These are phyloP conservation scores for Lamprotornis superbus DNA, from an alignment of 2,113 vertebrate genomes.

Conservation along the genomic window DNA sequence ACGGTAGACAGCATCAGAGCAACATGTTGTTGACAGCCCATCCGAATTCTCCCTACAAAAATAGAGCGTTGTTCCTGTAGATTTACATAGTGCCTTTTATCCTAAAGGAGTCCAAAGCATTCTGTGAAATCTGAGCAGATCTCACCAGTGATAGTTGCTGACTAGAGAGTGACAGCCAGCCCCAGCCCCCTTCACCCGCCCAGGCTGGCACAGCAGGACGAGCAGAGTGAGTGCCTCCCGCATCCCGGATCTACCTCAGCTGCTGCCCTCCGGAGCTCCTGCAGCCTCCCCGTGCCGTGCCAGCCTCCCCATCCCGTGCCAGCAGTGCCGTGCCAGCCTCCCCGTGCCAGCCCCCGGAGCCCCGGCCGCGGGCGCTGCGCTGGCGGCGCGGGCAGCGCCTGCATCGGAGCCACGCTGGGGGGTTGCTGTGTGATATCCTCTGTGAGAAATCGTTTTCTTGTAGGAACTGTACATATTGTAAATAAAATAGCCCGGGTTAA, in stretches of 20 bases:
- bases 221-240: neutral
- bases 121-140: neutral
- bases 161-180: neutral
- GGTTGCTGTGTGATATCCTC: slow-evolving; percentile 7
- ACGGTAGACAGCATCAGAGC: neutral
- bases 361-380: neutral
- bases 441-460: slow-evolving; percentile 30
- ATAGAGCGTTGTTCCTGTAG: slow-evolving; percentile 20
- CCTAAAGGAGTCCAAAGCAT: slow-evolving; percentile 48
- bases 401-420: neutral
- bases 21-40: neutral
- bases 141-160: neutral
- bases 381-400: neutral
- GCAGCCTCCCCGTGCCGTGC: neutral
- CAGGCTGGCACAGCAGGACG: neutral
- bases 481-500: slow-evolving; percentile 37
- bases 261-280: neutral
- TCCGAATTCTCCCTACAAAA: neutral
- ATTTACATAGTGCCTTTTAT: slow-evolving; percentile 46
- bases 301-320: neutral
- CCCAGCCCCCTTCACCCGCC: neutral
- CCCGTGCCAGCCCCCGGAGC: neutral
- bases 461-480: slow-evolving; percentile 60
- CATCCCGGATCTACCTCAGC: slow-evolving; percentile 45
- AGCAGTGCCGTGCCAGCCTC: neutral